These are phyloP conservation scores for Saguinus imperator DNA, from an alignment of 2,113 vertebrate genomes.

Conservation along the genomic window DNA sequence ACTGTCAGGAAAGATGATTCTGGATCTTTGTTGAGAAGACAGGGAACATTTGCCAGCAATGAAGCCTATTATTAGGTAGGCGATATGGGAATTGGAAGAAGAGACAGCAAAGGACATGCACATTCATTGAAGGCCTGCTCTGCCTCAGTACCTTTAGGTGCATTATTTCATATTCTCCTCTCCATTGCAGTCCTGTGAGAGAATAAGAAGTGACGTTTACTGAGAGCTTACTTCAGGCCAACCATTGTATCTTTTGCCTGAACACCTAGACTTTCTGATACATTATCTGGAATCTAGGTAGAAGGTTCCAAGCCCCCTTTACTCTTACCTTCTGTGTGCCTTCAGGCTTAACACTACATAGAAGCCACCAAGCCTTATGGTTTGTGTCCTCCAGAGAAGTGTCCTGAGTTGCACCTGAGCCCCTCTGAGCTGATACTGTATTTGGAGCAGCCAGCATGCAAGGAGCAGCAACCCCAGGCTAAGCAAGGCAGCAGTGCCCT, in stretches of 20 bases:
- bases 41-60: not conserved
- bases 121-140: not conserved
- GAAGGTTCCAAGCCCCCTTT: too few species aligned
- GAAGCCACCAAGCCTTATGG: too few species aligned
- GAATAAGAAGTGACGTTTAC: not conserved
- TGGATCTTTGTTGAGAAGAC: not conserved
- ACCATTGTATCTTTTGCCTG: not conserved
- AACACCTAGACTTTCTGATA: too few species aligned
- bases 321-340: too few species aligned
- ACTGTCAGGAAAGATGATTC: constrained; percentile 6
- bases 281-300: too few species aligned
- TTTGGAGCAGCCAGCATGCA: too few species aligned
- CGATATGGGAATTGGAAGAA: not conserved
- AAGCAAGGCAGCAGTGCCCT: too few species aligned
- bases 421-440: too few species aligned
- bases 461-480: too few species aligned
- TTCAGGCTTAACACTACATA: too few species aligned
- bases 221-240: not conserved
- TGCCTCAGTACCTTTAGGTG: not conserved
- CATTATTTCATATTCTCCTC: not conserved
- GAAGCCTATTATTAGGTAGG: not conserved
- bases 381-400: too few species aligned
- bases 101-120: not conserved
- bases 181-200: not conserved
- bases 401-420: too few species aligned